phyloP scores from a whole-genome alignment of 2,113 vertebrate species.

The Carassius carassius region DNA sequence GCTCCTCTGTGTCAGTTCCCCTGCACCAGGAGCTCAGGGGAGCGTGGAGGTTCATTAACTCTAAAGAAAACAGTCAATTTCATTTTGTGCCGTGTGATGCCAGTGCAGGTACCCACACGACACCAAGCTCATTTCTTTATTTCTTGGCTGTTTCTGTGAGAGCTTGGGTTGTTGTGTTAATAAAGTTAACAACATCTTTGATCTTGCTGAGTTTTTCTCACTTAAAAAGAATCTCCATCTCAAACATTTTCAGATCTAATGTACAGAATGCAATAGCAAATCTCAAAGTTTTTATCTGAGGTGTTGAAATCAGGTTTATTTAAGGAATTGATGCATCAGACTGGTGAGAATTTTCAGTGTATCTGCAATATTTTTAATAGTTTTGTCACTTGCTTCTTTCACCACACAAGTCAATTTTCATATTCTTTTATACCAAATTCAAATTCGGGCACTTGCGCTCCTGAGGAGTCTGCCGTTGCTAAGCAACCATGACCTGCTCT shows the following conservation, averaged over 20 bases:
- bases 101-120: background rate
- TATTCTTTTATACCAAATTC: background rate
- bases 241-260: background rate
- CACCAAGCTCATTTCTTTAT: background rate
- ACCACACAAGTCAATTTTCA: background rate
- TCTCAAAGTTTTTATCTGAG: background rate
- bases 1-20: background rate
- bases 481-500: no score
- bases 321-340: background rate
- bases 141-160: background rate
- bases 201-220: background rate
- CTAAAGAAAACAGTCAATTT: constrained; percentile 14
- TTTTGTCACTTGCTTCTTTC: background rate
- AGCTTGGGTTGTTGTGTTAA: background rate
- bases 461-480: no score
- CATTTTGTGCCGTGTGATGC: background rate
- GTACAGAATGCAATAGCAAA: background rate
- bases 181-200: background rate
- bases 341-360: background rate
- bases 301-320: constrained; percentile 1
- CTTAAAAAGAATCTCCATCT: background rate
- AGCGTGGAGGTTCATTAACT: constrained; percentile 28
- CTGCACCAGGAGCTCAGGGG: background rate
- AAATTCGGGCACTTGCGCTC: no score
- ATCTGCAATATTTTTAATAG: background rate